phyloP scores from a whole-genome alignment of 2,797 vertebrate species.

The Cryptoprocta ferox region DNA sequence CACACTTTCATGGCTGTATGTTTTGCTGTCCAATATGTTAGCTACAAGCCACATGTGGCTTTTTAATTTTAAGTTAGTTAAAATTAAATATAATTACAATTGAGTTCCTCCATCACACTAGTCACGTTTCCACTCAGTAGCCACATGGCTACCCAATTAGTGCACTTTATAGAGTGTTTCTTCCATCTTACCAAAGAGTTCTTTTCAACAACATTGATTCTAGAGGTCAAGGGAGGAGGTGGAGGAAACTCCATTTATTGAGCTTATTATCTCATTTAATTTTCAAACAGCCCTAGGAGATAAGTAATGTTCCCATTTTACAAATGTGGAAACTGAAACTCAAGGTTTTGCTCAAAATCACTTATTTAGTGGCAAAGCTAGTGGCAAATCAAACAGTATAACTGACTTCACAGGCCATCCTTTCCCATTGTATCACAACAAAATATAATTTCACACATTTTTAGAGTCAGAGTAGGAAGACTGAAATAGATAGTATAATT shows the following conservation, averaged over 20 bases:
- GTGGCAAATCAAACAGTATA: constrained; percentile 5
- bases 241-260: neutral
- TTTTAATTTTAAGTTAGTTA: constrained; percentile 13
- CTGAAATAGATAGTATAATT: neutral
- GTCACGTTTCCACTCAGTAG: neutral
- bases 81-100: constrained; percentile 6
- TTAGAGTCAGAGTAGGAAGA: neutral
- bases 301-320: constrained; percentile 33
- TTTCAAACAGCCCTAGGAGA: neutral
- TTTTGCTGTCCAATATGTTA: neutral
- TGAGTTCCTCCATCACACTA: neutral
- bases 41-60: neutral
- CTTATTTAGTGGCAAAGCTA: neutral
- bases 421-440: neutral
- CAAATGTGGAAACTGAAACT: constrained; percentile 41
- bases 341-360: neutral
- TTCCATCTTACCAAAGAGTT: neutral
- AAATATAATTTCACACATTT: neutral
- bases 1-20: neutral
- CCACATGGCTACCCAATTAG: neutral
- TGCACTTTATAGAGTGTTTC: neutral
- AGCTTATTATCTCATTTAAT: neutral
- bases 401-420: neutral
- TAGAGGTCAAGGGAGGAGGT: neutral
- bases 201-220: neutral